phyloP scores from a whole-genome alignment of 37 sponge, comb jelly and placozoan genomes.

The Ianthella basta region DNA sequence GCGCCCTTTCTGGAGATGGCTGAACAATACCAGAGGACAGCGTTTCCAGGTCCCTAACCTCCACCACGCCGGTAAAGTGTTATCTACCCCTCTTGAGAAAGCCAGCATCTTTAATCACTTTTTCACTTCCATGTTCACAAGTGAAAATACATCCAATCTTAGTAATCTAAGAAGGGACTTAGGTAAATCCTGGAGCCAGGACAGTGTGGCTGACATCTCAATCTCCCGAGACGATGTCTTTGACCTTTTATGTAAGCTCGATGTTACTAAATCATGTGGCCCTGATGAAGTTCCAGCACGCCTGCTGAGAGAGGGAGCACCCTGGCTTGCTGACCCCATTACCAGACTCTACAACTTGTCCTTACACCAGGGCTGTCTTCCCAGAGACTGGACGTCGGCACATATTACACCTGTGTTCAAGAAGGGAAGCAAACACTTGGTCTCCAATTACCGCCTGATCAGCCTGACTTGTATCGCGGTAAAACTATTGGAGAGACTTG shows the following conservation, averaged over 20 bases:
- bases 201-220: not conserved
- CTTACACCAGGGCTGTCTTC: slow-evolving; percentile 11
- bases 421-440: slow-evolving; percentile 44
- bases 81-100: not conserved
- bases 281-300: slow-evolving; percentile 46
- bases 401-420: slow-evolving; percentile 45
- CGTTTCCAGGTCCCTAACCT: not conserved
- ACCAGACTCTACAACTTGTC: slow-evolving; percentile 31
- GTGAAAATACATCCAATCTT: slow-evolving; percentile 10
- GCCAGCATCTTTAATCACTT: slow-evolving; percentile 20
- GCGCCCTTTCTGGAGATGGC: slow-evolving; percentile 40
- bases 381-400: slow-evolving; percentile 38
- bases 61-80: not conserved
- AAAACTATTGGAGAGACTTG: slow-evolving; percentile 23
- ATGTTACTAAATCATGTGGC: slow-evolving; percentile 35
- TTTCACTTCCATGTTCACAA: slow-evolving; percentile 27
- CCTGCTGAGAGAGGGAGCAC: slow-evolving; percentile 26
- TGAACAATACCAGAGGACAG: slow-evolving; percentile 3
- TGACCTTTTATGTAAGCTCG: slow-evolving; percentile 19
- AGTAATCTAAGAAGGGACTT: not conserved
- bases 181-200: not conserved
- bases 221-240: slow-evolving; percentile 13
- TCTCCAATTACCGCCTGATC: slow-evolving; percentile 42
- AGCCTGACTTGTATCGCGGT: slow-evolving; percentile 37
- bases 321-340: slow-evolving; percentile 26